Evolutionary conservation across 1,140 invertebrate species (phyloP).

Genomic region (Phocides pigmalion): DNA sequence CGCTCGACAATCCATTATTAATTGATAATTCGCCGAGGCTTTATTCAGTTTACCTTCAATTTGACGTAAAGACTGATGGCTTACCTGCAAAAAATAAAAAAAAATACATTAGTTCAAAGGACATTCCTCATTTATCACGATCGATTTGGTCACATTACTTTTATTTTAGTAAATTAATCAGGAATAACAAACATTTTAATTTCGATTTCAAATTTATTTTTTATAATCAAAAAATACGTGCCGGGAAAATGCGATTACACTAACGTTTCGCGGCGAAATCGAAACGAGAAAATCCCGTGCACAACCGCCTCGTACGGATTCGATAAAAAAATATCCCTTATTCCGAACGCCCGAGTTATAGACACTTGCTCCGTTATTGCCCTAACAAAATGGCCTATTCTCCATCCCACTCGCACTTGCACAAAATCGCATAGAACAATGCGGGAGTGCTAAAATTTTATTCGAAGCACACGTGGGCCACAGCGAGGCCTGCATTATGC

Average conservation of each 20-base stretch:
- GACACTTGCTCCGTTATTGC: constrained; percentile 64
- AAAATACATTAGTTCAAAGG: neutral
- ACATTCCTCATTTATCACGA: neutral
- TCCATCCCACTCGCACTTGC: constrained; percentile 51
- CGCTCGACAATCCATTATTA: constrained; percentile 49
- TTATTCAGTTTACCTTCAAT: constrained; percentile 36
- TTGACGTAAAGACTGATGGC: constrained; percentile 33
- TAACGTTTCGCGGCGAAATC: constrained; percentile 30
- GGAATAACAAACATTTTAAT: constrained; percentile 21
- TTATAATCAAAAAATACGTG: constrained; percentile 15
- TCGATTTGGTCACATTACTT: constrained; percentile 10
- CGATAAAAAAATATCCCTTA: constrained; percentile 62
- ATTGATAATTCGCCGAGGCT: constrained; percentile 45
- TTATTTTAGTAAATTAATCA: constrained; percentile 3
- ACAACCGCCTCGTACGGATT: constrained; percentile 46
- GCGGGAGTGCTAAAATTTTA: constrained; percentile 79
- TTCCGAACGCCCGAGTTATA: constrained; percentile 60
- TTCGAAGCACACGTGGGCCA: constrained; percentile 73
- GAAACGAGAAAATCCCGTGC: constrained; percentile 49
- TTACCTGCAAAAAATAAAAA: constrained; percentile 53
- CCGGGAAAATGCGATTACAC: constrained; percentile 30
- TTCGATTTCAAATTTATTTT: constrained; percentile 7
- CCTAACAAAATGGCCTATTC: constrained; percentile 61
- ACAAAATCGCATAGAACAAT: constrained; percentile 62
- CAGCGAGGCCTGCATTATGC: constrained; percentile 72